Evolutionary conservation across 2,888 invertebrate genomes (phyloP).

Genomic region (Mechanitis messenoides): DNA sequence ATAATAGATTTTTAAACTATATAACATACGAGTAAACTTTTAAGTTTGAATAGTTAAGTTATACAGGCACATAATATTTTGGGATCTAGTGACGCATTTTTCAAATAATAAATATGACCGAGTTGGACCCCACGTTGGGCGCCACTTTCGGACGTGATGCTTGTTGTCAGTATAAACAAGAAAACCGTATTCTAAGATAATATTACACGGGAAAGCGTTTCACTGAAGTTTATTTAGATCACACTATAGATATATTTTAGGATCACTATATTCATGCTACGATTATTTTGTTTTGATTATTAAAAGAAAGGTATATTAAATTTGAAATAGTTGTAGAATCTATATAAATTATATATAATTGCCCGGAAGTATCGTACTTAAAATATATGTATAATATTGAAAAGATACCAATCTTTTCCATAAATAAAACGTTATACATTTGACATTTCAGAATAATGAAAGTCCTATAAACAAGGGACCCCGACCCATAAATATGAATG

Average conservation of each 20-base stretch:
- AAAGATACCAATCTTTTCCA: neutral
- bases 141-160: conserved; percentile 44
- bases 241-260: conserved; percentile 19
- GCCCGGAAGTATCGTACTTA: too few species aligned
- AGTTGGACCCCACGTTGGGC: conserved; percentile 40
- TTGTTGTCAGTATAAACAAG: conserved; percentile 61
- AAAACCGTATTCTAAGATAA: conserved; percentile 24
- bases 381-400: neutral
- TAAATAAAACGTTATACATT: conserved; percentile 6
- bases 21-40: too few species aligned
- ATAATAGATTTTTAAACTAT: neutral
- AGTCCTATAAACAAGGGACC: conserved; percentile 39
- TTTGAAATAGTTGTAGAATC: too few species aligned
- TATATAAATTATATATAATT: too few species aligned
- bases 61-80: conserved; percentile 27
- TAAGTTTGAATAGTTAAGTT: neutral
- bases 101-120: conserved; percentile 47
- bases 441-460: conserved; percentile 21
- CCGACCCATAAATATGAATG: conserved; percentile 44
- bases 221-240: conserved; percentile 22
- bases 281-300: too few species aligned
- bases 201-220: conserved; percentile 26
- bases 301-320: too few species aligned
- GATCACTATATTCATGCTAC: neutral
- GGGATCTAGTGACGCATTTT: conserved; percentile 32